A percentile compares a stretch with the other conserved stretches of the same genome.
These are phyloP conservation scores for Artibeus lituratus DNA, from an alignment of 2,797 vertebrate genomes.

Conservation along the genomic window DNA sequence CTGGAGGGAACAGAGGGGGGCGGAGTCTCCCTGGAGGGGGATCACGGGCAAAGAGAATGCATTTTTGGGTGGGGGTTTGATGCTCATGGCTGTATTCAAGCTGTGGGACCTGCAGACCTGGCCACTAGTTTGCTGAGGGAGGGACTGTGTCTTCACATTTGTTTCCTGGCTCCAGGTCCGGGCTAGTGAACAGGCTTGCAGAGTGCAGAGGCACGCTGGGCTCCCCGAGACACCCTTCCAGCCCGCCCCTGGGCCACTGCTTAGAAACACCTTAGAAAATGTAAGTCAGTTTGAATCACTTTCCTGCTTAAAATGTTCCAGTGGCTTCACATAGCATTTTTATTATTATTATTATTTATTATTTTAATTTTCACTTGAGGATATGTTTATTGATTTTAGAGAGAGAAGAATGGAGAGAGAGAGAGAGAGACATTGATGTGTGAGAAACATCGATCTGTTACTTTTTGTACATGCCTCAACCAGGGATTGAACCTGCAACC, in stretches of 20 bases:
- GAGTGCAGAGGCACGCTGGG: neutral
- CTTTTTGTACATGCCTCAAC: neutral
- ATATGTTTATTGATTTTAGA: neutral
- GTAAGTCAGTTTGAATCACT: neutral
- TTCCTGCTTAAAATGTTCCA: neutral
- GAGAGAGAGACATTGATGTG: neutral
- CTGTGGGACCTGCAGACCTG: neutral
- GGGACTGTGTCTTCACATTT: neutral
- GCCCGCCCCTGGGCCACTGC: neutral
- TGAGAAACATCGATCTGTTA: neutral
- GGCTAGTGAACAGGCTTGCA: neutral
- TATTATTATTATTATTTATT: neutral
- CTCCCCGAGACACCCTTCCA: neutral
- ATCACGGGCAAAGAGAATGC: neutral
- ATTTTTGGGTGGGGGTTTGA: neutral
- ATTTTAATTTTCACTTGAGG: neutral
- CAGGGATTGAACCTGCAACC: neutral
- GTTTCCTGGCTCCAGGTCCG: neutral
- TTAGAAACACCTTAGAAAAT: slow-evolving; percentile 2
- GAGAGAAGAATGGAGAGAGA: neutral
- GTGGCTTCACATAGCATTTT: neutral
- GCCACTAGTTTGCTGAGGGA: neutral
- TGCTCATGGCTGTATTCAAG: neutral
- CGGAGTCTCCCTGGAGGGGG: neutral
- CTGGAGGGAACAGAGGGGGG: neutral